Evolutionary conservation across 2,797 vertebrate species (phyloP), one percentile per base, ranked within the genome.

Genomic region (Leuciscus waleckii): DNA sequence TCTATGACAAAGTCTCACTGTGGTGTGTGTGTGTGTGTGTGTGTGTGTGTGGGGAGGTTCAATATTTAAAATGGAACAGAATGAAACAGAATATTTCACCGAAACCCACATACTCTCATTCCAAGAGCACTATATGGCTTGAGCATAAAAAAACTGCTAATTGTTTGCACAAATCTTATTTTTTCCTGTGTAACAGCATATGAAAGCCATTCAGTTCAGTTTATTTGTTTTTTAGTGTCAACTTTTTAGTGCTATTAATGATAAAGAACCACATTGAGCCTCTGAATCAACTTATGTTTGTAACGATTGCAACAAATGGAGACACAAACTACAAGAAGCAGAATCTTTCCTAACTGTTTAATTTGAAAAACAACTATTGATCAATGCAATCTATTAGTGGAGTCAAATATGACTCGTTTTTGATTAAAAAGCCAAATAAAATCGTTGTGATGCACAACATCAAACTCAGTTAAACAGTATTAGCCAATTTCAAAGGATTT

Each of bases 1-100:
- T 87, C 58, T 74, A 87, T 87, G 82, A 84, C 46, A 54, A 74
- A 79, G 70, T 69, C 82, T 75, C 56, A n/a, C 51, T 79, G 75
- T 19, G 43, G 29, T 46, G 49, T n/a, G 70, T 68, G 49, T 65
- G 54, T 61, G 39, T 17, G 54, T n/a, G n/a, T n/a, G n/a, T n/a
- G n/a, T n/a, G 29, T 26, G 51, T 39, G 68, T 51, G 51, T 67
- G 61, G 37, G 79, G 19, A 69, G 79, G 67, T 69, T 87, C 41
- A 14, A 54, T 43, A 39, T 67, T 82, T 17, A 29, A 67, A 71
- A 82, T 8, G 58, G 54, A 65, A 56, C 49, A 81, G 35, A 61
- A 71, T 26, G 35, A 35, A 35, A 35, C 35, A 35, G 80, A 89
- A 82, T 75, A 80, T 41, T 65, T 85, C 7, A 51, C 46, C 71